These are phyloP conservation scores for Ophiothrix spiculata DNA, from an alignment of 35 echinoderm and acorn worm genomes.

Conservation along the genomic window DNA sequence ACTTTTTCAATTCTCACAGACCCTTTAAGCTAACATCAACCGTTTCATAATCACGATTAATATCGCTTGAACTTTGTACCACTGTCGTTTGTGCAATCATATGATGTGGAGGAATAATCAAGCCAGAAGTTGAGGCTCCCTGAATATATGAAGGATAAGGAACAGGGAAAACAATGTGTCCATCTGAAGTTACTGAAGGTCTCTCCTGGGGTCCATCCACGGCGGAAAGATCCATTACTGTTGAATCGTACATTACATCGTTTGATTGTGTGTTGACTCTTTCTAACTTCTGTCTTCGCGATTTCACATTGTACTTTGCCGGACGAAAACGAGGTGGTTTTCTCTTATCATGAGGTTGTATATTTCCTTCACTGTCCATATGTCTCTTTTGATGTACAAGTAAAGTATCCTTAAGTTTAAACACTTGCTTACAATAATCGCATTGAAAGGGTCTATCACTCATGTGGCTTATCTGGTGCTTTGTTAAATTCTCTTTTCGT, in stretches of 20 bases:
- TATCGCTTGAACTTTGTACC: neutral
- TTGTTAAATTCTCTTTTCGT: neutral
- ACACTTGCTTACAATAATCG: neutral
- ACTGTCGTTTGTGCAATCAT: neutral
- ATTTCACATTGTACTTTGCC: too few species aligned
- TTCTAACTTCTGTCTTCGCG: neutral
- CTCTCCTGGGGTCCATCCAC: neutral
- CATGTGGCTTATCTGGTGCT: neutral
- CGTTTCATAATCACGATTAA: neutral
- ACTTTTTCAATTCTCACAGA: too few species aligned
- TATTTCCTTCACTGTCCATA: neutral
- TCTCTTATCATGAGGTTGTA: neutral
- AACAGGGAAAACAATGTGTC: neutral
- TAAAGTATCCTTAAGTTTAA: neutral
- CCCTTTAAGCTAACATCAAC: neutral
- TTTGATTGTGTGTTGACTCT: neutral
- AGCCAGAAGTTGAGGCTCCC: neutral
- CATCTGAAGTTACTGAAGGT: neutral
- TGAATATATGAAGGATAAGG: neutral
- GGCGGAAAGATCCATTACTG: neutral
- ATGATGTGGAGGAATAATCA: neutral
- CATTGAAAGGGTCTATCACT: neutral
- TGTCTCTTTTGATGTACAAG: neutral
- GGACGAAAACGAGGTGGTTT: too few species aligned
- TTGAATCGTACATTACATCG: neutral